Base-by-base conservation (phyloP, 2,797 vertebrate species). In the Threskiornis aethiopicus region DNA sequence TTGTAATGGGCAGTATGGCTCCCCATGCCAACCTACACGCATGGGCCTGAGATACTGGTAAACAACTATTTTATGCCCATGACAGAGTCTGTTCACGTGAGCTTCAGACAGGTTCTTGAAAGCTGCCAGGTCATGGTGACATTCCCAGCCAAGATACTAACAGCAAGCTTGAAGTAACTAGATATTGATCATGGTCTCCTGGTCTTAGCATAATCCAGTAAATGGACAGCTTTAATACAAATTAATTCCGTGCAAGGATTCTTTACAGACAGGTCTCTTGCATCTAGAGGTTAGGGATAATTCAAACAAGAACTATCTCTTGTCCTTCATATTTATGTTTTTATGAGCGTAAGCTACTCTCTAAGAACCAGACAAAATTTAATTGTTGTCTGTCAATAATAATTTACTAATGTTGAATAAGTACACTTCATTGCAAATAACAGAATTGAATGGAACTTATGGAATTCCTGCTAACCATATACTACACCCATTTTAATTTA, bases 21-120 rank as follows among this genome's bases (percentile, higher is more conserved):
- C 55, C 39, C 10, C 20, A 29, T 0, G 10, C 5, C 26, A 17
- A 16, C 4, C 25, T 11, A n/a, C 33, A 33, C 6, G 9, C 4
- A 2, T 0, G 4, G 33, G 26, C 29, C 31, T 1, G 16, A 87
- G 46, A 29, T 2, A 7, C 5, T 46, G 18, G 29, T 3, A 26
- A 44, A 51, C 1, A 1, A 67, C 31, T 21, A 4, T 19, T 29
- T 37, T 16, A 24, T 8, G 31, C 12, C 33, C 26, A 6, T 3
- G 29, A 51, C 24, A 28, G 21, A 37, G 47, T 65, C 29, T 39
- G 42, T 24, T 58, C 29, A 8, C 0, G 9, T 9, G 16, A 79
- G 19, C 66, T 85, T 64, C 75, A 75, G 33, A 33, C 8, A 39
- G 24, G 31, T 3, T 77, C 87, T 41, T 33, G 31, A 75, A 58